phyloP scores from a whole-genome alignment of 2,113 vertebrate genomes.

The Rhinoderma darwinii region DNA sequence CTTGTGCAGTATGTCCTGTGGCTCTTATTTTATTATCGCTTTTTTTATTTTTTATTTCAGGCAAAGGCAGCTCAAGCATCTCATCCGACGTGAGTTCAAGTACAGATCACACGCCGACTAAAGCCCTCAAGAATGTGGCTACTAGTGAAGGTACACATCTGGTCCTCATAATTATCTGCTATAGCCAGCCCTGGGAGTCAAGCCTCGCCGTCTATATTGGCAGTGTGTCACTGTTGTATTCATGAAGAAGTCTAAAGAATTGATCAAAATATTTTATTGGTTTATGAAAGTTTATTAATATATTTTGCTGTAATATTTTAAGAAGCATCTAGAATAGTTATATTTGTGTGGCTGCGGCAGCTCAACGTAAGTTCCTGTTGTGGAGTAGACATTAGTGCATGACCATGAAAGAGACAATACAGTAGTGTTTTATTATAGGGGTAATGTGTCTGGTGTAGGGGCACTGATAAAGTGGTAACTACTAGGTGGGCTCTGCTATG shows the following conservation, averaged over 20 bases:
- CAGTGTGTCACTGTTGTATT: not conserved
- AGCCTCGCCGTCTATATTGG: not conserved
- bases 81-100: slow-evolving; percentile 99
- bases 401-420: too few species aligned
- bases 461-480: too few species aligned
- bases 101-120: slow-evolving; percentile 96
- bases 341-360: too few species aligned
- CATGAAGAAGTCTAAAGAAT: not conserved
- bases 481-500: not conserved
- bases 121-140: slow-evolving; percentile 95
- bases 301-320: not conserved
- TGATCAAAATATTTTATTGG: slow-evolving; percentile 17
- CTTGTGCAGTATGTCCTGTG: not conserved
- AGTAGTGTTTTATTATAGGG: too few species aligned
- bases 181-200: slow-evolving; percentile 35
- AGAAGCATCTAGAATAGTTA: not conserved
- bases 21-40: not conserved
- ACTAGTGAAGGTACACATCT: slow-evolving; percentile 97
- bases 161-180: slow-evolving; percentile 74
- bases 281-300: not conserved
- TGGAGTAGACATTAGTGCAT: too few species aligned
- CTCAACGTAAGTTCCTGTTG: too few species aligned
- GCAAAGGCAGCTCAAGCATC: slow-evolving; percentile 99
- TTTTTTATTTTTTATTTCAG: slow-evolving; percentile 71
- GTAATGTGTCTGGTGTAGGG: too few species aligned